A percentile compares a stretch with the other conserved stretches of the same genome.
Conservation (phyloP, 2,797 vertebrate genomes). For the Tachyglossus aculeatus region DNA sequence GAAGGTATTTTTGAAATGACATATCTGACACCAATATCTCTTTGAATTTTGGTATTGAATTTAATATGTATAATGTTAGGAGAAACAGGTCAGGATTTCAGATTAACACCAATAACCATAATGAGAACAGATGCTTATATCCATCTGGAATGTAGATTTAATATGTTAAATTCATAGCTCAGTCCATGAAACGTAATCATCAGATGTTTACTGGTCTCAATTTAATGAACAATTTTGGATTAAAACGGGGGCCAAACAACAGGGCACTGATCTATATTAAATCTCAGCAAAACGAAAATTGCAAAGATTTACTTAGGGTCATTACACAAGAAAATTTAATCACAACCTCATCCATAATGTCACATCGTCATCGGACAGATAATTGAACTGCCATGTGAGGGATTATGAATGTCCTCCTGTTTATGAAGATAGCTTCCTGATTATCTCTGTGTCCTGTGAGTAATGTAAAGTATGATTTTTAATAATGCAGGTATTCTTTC, state of each 20-base stretch:
- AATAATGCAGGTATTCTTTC: conserved; percentile 53
- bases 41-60: conserved; percentile 60
- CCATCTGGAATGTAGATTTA: conserved; percentile 76
- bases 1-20: conserved; percentile 50
- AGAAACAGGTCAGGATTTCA: conserved; percentile 78
- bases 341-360: conserved; percentile 77
- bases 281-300: conserved; percentile 97
- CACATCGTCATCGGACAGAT: conserved; percentile 59
- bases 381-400: conserved; percentile 66
- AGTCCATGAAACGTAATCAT: conserved; percentile 78
- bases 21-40: conserved; percentile 17
- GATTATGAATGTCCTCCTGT: conserved; percentile 70
- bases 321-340: conserved; percentile 91
- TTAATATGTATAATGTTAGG: conserved; percentile 77
- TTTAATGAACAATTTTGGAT: conserved; percentile 90
- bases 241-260: conserved; percentile 78
- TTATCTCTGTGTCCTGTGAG: conserved; percentile 67
- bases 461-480: conserved; percentile 71
- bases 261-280: conserved; percentile 88
- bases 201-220: conserved; percentile 82
- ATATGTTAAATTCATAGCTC: conserved; percentile 73
- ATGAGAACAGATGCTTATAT: conserved; percentile 81
- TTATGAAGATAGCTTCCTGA: conserved; percentile 74
- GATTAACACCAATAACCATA: conserved; percentile 79
- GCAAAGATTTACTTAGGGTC: conserved; percentile 93